These are phyloP conservation scores for Galagoides demidoff DNA, from an alignment of 2,797 vertebrate genomes.

Conservation along the genomic window DNA sequence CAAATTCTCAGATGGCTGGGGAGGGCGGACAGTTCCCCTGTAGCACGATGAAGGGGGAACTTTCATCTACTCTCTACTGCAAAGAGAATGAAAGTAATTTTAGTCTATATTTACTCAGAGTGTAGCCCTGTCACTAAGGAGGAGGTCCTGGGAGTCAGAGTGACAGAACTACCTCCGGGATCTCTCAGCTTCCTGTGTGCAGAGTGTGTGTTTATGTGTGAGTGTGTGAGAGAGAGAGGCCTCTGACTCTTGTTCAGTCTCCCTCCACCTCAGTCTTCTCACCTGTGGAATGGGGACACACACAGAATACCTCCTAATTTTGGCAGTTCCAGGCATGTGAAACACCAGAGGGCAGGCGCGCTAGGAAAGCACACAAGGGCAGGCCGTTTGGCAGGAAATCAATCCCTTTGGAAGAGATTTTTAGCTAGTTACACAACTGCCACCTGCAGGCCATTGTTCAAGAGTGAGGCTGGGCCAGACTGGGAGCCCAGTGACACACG, in stretches of 20 bases:
- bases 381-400: background rate
- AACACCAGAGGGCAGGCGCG: fast-evolving
- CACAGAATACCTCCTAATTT: background rate
- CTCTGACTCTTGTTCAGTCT: background rate
- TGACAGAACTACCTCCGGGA: fast-evolving
- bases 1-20: background rate
- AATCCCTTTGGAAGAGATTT: background rate
- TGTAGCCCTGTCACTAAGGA: background rate
- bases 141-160: background rate
- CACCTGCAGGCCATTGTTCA: background rate
- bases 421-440: background rate
- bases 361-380: fast-evolving
- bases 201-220: background rate
- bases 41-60: too few relatives aligned
- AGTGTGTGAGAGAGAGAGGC: background rate
- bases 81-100: fast-evolving
- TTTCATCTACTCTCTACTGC: too few relatives aligned
- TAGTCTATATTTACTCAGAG: background rate
- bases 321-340: background rate
- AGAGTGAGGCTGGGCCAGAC: background rate
- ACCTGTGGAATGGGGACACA: background rate
- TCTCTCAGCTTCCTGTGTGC: background rate
- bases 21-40: too few relatives aligned
- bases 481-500: too few relatives aligned
- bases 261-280: background rate